Base-by-base conservation (phyloP, 2,888 invertebrate genomes). In the Brachylomia viminalis region DNA sequence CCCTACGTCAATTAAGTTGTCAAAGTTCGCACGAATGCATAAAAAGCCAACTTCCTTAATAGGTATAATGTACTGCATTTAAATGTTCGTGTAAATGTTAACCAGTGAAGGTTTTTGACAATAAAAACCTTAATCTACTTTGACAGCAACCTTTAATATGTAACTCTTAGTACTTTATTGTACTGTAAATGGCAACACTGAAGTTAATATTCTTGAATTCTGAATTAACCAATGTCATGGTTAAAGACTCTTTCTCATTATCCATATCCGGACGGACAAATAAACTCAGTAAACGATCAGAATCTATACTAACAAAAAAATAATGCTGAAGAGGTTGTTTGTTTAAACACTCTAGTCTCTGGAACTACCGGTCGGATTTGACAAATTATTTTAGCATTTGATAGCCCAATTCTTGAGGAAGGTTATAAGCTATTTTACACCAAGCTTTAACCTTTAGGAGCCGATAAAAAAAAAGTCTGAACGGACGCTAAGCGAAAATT, bases 61-160 rank as follows among this genome's bases (percentile, higher is more conserved):
- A 42, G 38, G 64, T 64, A 49, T 58, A 38, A 58, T 33, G 6
- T 42, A 49, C 67, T 20, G n/a, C 58, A 65, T 70, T 65, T 45
- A 33, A 77, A 45, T 65, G 38, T 56, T 45, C 45, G 47, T 7
- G 10, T 38, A 65, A 71, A 52, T 72, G 58, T 66, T 45, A 62
- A 56, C n/a, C 72, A 56, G 47, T 62, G 54, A 72, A 72, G 62
- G 66, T 72, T 73, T 49, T 54, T 33, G n/a, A 64, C 56, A 79
- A 52, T 45, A 56, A 67, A 52, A 62, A 79, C 67, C 49, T 58
- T 68, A 68, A 68, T 79, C 15, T 64, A 73, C 73, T 64, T 73
- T 64, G 73, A 67, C 30, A 54, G 27, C 42, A 66, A 49, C 54
- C 38, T 62, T 61, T 66, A 47, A 13, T 62, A 42, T n/a, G 27